A percentile compares a stretch with the other conserved stretches of the same genome.
Conservation (phyloP, 2,888 invertebrate genomes). For the Palloptera scutellata region DNA sequence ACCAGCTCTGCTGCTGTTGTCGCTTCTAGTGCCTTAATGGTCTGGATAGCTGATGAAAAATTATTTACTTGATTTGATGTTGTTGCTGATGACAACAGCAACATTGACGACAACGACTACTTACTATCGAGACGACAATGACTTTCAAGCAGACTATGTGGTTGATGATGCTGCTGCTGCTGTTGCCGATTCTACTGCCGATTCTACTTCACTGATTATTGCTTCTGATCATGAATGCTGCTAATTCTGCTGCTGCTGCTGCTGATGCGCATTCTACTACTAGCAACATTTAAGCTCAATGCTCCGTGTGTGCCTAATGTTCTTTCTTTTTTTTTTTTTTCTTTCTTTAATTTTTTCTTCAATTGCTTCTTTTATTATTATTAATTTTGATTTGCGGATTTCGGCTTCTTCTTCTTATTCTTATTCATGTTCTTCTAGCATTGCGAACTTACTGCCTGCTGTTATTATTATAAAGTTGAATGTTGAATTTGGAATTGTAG, state of each 20-base stretch:
- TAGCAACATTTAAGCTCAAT: conserved; percentile 17
- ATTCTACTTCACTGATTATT: conserved; percentile 1
- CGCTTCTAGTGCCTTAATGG: not conserved
- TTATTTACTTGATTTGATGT: conserved; percentile 16
- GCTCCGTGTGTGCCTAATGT: conserved; percentile 9
- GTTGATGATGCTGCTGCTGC: conserved; percentile 5
- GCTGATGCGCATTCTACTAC: conserved; percentile 18
- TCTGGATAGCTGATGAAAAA: conserved; percentile 17
- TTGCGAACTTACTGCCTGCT: not conserved
- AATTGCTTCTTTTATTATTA: not conserved
- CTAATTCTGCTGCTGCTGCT: conserved; percentile 19
- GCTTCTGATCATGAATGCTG: not conserved
- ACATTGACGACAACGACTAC: not conserved
- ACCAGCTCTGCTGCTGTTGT: not conserved
- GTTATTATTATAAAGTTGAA: not conserved
- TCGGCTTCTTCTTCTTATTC: conserved; percentile 1
- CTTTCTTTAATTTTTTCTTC: not conserved
- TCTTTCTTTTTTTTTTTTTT: not conserved
- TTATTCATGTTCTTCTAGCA: not conserved
- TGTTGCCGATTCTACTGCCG: not conserved
- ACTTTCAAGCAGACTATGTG: not conserved
- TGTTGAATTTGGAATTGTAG: conserved; percentile 32
- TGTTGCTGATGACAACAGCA: conserved; percentile 6
- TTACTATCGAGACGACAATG: not conserved
- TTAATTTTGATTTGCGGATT: conserved; percentile 2